Evolutionary conservation across 2,888 invertebrate genomes (phyloP).

Genomic region (Epinotia bilunana): DNA sequence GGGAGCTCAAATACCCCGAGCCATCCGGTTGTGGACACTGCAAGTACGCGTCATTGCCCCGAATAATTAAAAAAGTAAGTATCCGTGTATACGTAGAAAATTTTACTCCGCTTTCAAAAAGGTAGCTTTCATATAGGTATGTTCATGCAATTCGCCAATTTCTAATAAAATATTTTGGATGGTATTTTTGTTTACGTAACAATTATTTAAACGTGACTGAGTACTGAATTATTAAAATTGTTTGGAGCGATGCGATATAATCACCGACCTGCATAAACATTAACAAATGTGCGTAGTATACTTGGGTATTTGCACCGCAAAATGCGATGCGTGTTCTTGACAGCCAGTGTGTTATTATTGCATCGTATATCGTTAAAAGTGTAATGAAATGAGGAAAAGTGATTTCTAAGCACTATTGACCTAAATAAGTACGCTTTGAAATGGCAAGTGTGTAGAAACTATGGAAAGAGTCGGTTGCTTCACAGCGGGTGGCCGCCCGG

Average conservation of each 20-base stretch:
- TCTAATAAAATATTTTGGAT: too few relatives aligned
- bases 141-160: too few relatives aligned
- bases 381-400: slow-evolving; percentile 39
- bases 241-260: not conserved
- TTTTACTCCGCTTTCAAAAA: too few relatives aligned
- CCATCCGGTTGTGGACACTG: too few relatives aligned
- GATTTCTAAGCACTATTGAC: slow-evolving; percentile 36
- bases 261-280: not conserved
- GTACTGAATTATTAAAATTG: too few relatives aligned
- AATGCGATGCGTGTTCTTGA: slow-evolving; percentile 6
- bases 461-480: slow-evolving; percentile 34
- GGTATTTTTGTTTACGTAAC: too few relatives aligned
- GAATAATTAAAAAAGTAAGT: too few relatives aligned
- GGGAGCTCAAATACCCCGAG: too few relatives aligned
- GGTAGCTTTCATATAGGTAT: too few relatives aligned
- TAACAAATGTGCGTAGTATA: not conserved
- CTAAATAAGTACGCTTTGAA: slow-evolving; percentile 36
- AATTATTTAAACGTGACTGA: too few relatives aligned
- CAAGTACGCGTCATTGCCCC: too few relatives aligned
- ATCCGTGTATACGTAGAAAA: too few relatives aligned
- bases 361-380: slow-evolving; percentile 13
- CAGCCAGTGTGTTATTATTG: slow-evolving; percentile 1
- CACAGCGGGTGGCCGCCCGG: not conserved
- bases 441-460: slow-evolving; percentile 40
- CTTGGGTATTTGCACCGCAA: not conserved